Evolutionary conservation across 2,113 vertebrate species (phyloP).

Genomic region (Stegastes partitus): DNA sequence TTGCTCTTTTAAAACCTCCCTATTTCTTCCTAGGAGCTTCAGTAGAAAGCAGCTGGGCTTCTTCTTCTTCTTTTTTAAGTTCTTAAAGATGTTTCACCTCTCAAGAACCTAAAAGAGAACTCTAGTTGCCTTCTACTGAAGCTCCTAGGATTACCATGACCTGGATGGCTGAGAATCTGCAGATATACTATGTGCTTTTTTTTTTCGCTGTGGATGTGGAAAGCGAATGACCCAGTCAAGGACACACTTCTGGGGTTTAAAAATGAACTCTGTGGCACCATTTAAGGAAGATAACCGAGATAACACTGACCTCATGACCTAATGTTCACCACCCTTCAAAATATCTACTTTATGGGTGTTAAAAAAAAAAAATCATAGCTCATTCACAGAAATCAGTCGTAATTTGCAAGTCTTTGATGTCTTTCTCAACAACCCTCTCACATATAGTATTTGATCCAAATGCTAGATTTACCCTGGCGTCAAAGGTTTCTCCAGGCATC

Average conservation of each 20-base stretch:
- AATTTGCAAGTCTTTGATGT: background rate
- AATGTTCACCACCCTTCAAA: background rate
- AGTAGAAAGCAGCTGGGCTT: no score
- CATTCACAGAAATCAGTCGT: background rate
- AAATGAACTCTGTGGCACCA: background rate
- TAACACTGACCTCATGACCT: background rate
- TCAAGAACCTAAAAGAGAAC: no score
- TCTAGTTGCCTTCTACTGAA: no score
- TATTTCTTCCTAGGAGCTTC: no score
- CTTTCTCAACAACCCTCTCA: background rate
- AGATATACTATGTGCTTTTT: no score
- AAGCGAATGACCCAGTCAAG: background rate
- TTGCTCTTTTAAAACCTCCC: no score
- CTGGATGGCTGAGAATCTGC: no score
- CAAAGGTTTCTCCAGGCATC: background rate
- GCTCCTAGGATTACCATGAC: no score
- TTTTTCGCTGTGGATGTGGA: background rate
- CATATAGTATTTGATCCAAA: background rate
- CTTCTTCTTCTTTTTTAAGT: no score
- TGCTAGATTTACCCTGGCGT: constrained; percentile 7
- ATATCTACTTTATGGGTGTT: background rate
- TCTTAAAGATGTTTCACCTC: no score
- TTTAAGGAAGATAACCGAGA: constrained; percentile 13
- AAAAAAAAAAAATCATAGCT: constrained; percentile 4
- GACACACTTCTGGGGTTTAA: background rate